Percentiles rank a stretch among this genome's conserved stretches.
Conservation (phyloP, 1,140 invertebrate genomes). For the Nomia melanderi region DNA sequence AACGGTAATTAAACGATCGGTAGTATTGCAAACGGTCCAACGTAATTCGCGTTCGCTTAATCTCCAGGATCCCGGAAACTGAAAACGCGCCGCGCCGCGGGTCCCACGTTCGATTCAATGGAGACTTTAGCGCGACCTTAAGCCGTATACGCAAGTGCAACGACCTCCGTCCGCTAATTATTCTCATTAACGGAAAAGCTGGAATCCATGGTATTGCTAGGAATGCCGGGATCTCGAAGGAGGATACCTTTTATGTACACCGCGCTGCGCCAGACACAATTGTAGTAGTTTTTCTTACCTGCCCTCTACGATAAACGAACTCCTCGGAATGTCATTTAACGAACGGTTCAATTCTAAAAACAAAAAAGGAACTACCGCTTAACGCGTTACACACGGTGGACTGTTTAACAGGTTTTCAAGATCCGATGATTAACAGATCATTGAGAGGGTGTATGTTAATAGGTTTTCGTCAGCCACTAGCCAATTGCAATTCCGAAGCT, state of each 20-base stretch:
- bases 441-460: too few species aligned
- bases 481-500: too few species aligned
- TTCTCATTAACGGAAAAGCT: conserved; percentile 68
- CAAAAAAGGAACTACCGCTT: not conserved
- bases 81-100: not conserved
- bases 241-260: conserved; percentile 36
- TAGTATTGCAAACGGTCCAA: not conserved
- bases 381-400: too few species aligned
- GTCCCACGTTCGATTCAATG: conserved; percentile 63
- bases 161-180: conserved; percentile 63
- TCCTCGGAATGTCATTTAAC: conserved; percentile 20
- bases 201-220: conserved; percentile 46
- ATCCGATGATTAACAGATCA: too few species aligned
- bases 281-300: conserved; percentile 12
- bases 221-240: conserved; percentile 31
- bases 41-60: not conserved
- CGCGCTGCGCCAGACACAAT: conserved; percentile 18
- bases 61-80: conserved; percentile 39
- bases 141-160: conserved; percentile 51
- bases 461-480: too few species aligned
- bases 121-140: conserved; percentile 42
- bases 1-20: conserved; percentile 22
- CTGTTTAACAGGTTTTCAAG: too few species aligned
- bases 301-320: not conserved
- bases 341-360: not conserved